These are phyloP conservation scores for Laticauda colubrina DNA, from an alignment of 2,113 vertebrate genomes.

Conservation along the genomic window DNA sequence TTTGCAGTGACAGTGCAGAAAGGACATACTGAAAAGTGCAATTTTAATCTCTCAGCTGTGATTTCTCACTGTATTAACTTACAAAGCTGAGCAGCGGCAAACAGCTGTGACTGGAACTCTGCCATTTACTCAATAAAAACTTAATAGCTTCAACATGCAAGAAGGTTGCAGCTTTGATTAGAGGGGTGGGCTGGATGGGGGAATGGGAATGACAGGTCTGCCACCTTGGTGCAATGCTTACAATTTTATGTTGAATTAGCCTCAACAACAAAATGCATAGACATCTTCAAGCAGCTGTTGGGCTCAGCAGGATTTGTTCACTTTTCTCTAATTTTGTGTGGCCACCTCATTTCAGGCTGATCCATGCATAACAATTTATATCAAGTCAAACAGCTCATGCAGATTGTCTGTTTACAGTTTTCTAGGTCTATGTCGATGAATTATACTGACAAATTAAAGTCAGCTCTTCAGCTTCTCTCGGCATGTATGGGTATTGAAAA, in stretches of 20 bases:
- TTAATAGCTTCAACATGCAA: slow-evolving; percentile 34
- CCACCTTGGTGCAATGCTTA: slow-evolving; percentile 52
- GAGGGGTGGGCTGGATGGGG: slow-evolving; percentile 39
- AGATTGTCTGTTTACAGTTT: neutral
- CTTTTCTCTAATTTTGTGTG: slow-evolving; percentile 44
- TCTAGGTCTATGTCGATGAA: slow-evolving; percentile 58
- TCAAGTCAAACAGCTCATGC: slow-evolving; percentile 48
- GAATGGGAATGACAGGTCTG: slow-evolving; percentile 45
- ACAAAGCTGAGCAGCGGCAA: slow-evolving; percentile 36
- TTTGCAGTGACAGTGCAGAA: neutral
- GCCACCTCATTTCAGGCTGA: slow-evolving; percentile 36
- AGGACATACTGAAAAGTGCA: neutral
- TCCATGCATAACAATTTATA: slow-evolving; percentile 56
- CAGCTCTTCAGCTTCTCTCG: slow-evolving; percentile 31
- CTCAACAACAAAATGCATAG: slow-evolving; percentile 52
- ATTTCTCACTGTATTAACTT: slow-evolving; percentile 34
- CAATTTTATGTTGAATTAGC: slow-evolving; percentile 64
- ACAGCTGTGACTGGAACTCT: slow-evolving; percentile 43
- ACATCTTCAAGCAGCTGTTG: slow-evolving; percentile 67
- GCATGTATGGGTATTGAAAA: neutral
- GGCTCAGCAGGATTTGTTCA: slow-evolving; percentile 53
- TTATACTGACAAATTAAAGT: slow-evolving; percentile 53
- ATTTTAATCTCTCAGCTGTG: slow-evolving; percentile 9
- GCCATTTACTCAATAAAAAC: slow-evolving; percentile 51
- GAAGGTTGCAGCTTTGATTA: slow-evolving; percentile 53